Evolutionary conservation across 1,140 invertebrate species (phyloP).

Genomic region (Ladona fulva): DNA sequence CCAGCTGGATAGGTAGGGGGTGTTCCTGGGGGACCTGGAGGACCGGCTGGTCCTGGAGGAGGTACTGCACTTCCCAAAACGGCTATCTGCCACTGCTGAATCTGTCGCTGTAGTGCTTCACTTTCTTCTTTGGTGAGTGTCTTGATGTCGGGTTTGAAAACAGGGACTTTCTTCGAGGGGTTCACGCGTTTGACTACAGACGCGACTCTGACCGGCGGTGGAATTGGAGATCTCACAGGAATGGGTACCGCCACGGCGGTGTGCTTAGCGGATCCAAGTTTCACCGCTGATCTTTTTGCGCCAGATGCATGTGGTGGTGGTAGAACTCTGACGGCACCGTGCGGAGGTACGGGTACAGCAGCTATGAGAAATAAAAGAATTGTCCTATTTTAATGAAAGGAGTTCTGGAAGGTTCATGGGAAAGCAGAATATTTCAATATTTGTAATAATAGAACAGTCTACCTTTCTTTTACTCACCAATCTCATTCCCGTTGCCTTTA

Average conservation of each 20-base stretch:
- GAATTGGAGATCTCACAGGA: not conserved
- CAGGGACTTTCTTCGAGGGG: not conserved
- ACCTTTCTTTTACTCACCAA: too few species aligned
- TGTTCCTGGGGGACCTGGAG: constrained; percentile 25
- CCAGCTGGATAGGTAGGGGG: constrained; percentile 20
- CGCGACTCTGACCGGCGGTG: not conserved
- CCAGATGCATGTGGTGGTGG: too few species aligned
- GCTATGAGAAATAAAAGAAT: too few species aligned
- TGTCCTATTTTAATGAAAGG: too few species aligned
- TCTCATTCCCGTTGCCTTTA: too few species aligned
- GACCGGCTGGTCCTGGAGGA: constrained; percentile 20
- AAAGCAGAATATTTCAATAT: too few species aligned
- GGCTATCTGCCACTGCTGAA: constrained; percentile 30
- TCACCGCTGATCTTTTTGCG: too few species aligned
- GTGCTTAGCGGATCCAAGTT: not conserved
- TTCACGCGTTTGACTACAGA: not conserved
- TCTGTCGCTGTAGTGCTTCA: constrained; percentile 17
- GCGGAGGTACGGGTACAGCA: too few species aligned
- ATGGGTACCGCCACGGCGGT: not conserved
- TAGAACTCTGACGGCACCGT: too few species aligned
- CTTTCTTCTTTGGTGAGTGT: not conserved
- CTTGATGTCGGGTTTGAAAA: not conserved
- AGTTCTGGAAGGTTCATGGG: too few species aligned
- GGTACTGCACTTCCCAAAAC: constrained; percentile 12
- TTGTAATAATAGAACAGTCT: too few species aligned